A percentile compares a stretch with the other conserved stretches of the same genome.
Conservation (phyloP, 1,140 invertebrate species). For the Sarcophaga peregrina region DNA sequence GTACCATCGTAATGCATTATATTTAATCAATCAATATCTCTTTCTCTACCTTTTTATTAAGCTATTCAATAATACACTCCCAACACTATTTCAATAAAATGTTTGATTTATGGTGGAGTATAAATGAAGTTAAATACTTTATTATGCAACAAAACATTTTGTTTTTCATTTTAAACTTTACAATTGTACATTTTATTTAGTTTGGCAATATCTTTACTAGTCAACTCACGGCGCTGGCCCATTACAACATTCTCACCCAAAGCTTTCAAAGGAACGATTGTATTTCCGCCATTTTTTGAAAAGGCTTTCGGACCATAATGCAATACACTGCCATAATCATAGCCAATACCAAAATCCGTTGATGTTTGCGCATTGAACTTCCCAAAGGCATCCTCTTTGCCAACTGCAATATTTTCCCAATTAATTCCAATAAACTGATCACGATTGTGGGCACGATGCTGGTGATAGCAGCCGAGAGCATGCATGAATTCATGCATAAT, state of each 20-base stretch:
- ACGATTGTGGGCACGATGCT: slow-evolving; percentile 72
- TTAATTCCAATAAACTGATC: slow-evolving; percentile 71
- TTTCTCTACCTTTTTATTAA: too few relatives aligned
- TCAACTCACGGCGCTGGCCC: slow-evolving; percentile 75
- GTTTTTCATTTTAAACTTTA: slow-evolving; percentile 42
- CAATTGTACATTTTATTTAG: slow-evolving; percentile 74
- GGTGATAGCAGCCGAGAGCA: slow-evolving; percentile 72
- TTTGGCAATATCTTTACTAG: slow-evolving; percentile 73
- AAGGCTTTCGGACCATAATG: slow-evolving; percentile 81
- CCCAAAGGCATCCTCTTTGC: slow-evolving; percentile 69
- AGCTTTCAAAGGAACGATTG: slow-evolving; percentile 71
- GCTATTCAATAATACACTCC: too few relatives aligned
- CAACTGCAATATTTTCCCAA: slow-evolving; percentile 70
- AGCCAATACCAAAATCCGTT: slow-evolving; percentile 68
- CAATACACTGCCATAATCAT: slow-evolving; percentile 80
- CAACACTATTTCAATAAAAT: too few relatives aligned
- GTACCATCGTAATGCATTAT: too few relatives aligned
- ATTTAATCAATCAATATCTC: too few relatives aligned
- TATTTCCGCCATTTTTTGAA: slow-evolving; percentile 75
- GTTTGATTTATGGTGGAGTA: too few relatives aligned
- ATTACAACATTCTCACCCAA: slow-evolving; percentile 57
- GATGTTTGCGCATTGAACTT: slow-evolving; percentile 68
- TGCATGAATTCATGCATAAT: slow-evolving; percentile 79
- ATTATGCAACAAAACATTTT: too few relatives aligned
- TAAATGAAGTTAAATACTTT: too few relatives aligned